phyloP scores from a whole-genome alignment of 35 echinoderm and acorn worm genomes.

The Hemicentrotus pulcherrimus region DNA sequence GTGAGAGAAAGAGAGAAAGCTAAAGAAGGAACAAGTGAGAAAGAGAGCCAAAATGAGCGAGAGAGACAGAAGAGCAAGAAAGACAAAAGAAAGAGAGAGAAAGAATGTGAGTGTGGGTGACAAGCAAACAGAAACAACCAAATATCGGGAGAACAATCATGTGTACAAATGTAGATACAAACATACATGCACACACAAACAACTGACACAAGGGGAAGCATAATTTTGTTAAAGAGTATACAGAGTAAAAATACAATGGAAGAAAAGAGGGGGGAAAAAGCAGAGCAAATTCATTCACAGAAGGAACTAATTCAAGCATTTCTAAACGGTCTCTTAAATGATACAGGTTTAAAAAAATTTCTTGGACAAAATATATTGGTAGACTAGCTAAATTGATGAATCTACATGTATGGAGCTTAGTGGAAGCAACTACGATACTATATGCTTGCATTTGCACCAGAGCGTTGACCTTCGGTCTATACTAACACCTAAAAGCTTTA shows the following conservation, averaged over 20 bases:
- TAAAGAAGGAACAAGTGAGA: background rate
- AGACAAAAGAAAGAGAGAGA: background rate
- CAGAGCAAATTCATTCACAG: background rate
- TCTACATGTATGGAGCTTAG: background rate
- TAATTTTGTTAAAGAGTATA: background rate
- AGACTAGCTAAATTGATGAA: background rate
- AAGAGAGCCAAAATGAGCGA: background rate
- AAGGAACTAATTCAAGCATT: background rate
- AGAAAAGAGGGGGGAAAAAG: background rate
- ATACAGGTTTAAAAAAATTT: background rate
- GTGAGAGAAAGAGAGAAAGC: background rate
- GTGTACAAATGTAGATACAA: no score
- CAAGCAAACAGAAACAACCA: background rate
- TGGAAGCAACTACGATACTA: conserved; percentile 1
- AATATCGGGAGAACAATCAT: background rate
- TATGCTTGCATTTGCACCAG: background rate
- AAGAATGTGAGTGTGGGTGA: background rate
- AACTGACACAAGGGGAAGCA: background rate
- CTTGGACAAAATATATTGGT: background rate
- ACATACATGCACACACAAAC: no score
- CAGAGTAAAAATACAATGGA: background rate
- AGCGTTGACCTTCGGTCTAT: conserved; percentile 15
- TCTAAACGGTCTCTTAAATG: background rate
- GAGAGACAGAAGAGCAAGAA: background rate
- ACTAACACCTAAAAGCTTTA: background rate